These are phyloP conservation scores for Lordiphosa mommai DNA, from an alignment of 1,140 invertebrate genomes.

Conservation along the genomic window DNA sequence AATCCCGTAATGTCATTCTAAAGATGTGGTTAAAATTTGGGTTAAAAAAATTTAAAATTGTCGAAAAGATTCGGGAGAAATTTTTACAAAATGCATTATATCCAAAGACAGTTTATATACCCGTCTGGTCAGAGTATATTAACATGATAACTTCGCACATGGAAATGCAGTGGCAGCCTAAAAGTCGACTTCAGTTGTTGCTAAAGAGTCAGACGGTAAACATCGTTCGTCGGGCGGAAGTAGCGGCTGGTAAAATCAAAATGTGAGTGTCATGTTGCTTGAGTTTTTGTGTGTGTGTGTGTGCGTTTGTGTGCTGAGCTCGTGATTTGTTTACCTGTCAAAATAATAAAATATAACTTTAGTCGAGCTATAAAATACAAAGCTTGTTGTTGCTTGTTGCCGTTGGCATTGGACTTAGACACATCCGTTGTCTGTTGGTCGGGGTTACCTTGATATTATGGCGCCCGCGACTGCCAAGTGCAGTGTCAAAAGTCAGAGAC, in stretches of 20 bases:
- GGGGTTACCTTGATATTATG: slow-evolving; percentile 19
- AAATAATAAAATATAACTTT: slow-evolving; percentile 78
- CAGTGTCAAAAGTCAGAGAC: slow-evolving; percentile 57
- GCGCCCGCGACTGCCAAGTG: slow-evolving; percentile 29
- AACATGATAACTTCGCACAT: slow-evolving; percentile 23
- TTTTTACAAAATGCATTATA: neutral
- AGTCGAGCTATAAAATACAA: slow-evolving; percentile 67
- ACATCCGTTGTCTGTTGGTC: slow-evolving; percentile 22
- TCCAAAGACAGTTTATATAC: neutral
- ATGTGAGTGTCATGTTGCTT: slow-evolving; percentile 46
- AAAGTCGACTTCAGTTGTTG: slow-evolving; percentile 66
- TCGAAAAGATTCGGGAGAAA: too few species aligned
- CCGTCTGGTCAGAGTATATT: slow-evolving; percentile 19
- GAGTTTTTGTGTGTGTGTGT: slow-evolving; percentile 15
- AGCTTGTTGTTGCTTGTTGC: slow-evolving; percentile 39
- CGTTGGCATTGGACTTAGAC: slow-evolving; percentile 54
- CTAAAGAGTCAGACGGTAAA: slow-evolving; percentile 36
- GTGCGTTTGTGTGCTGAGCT: slow-evolving; percentile 42
- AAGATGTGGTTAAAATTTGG: too few species aligned
- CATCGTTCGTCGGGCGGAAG: slow-evolving; percentile 19
- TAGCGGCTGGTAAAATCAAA: slow-evolving; percentile 30
- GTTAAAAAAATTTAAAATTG: too few species aligned
- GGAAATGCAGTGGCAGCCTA: slow-evolving; percentile 48
- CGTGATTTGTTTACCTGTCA: slow-evolving; percentile 77
- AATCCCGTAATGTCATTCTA: too few species aligned